phyloP scores from a whole-genome alignment of 2,888 invertebrate species.

The Trichopoda pennipes region DNA sequence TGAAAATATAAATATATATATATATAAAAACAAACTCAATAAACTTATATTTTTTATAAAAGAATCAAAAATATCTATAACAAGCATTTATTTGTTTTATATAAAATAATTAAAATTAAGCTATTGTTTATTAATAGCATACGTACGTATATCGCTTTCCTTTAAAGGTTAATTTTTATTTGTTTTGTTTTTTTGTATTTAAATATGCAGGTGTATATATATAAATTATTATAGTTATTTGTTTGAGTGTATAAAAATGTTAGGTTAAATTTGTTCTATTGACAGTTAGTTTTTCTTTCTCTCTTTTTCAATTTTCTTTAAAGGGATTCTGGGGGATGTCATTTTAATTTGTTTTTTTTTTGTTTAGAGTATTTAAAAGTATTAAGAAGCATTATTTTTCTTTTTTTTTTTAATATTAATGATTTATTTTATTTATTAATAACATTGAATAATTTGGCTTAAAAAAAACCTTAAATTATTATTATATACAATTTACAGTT shows the following conservation, averaged over 20 bases:
- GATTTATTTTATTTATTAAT: slow-evolving; percentile 24
- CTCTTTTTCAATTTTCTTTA: not conserved
- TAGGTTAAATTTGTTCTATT: slow-evolving; percentile 44
- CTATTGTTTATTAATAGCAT: slow-evolving; percentile 41
- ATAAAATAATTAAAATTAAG: slow-evolving; percentile 42
- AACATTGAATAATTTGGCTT: slow-evolving; percentile 54
- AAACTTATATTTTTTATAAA: slow-evolving; percentile 42
- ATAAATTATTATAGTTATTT: slow-evolving; percentile 34
- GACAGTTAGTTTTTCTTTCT: slow-evolving; percentile 31
- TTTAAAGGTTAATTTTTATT: slow-evolving; percentile 25
- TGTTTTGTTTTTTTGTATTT: slow-evolving; percentile 14
- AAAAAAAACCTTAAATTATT: slow-evolving; percentile 46
- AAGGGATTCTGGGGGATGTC: slow-evolving; percentile 31
- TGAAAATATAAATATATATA: slow-evolving; percentile 28
- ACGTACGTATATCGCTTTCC: slow-evolving; percentile 21
- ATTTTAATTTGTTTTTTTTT: slow-evolving; percentile 28
- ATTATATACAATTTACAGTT: slow-evolving; percentile 66
- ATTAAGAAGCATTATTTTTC: slow-evolving; percentile 49
- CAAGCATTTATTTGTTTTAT: slow-evolving; percentile 40
- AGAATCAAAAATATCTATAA: slow-evolving; percentile 48
- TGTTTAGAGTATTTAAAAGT: slow-evolving; percentile 24
- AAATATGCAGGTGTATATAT: not conserved
- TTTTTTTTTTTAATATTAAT: slow-evolving; percentile 23
- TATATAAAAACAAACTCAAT: slow-evolving; percentile 53
- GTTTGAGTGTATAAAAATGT: slow-evolving; percentile 51